Conservation (phyloP, 2,888 invertebrate genomes). For the Gisinianus flammeolus region DNA sequence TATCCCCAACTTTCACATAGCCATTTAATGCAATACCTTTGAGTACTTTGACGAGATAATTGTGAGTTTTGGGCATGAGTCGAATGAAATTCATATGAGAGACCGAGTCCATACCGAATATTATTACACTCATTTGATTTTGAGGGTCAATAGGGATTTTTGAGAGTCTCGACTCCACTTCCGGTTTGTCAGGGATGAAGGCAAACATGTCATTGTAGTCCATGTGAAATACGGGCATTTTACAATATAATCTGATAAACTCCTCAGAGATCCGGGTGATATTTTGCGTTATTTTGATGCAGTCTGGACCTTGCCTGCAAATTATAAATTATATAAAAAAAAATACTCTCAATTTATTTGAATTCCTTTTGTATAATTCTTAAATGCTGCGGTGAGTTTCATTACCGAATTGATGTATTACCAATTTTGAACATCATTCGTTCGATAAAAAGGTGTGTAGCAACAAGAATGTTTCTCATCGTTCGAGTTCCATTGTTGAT, state of each 20-base stretch:
- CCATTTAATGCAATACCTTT: conserved; percentile 60
- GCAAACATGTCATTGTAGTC: conserved; percentile 20
- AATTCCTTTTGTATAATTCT: background rate
- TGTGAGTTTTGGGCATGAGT: conserved; percentile 60
- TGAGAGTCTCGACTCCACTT: background rate
- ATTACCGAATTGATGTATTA: background rate
- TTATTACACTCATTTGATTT: conserved; percentile 59
- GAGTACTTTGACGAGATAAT: conserved; percentile 59
- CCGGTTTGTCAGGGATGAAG: conserved; percentile 18
- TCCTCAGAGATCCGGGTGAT: background rate
- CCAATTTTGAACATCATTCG: background rate
- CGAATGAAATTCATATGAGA: conserved; percentile 61
- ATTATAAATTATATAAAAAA: background rate
- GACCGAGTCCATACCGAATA: conserved; percentile 62
- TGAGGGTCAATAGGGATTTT: background rate
- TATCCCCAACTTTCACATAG: conserved; percentile 64
- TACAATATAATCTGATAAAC: background rate
- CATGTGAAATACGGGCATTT: background rate
- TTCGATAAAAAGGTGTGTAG: background rate
- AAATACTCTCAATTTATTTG: background rate
- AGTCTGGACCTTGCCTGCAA: background rate
- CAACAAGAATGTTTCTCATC: background rate
- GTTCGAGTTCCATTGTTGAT: background rate
- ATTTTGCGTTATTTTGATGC: background rate
- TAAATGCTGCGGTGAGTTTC: background rate